Evolutionary conservation across 2,113 vertebrate species (phyloP).

Genomic region (Platichthys flesus): DNA sequence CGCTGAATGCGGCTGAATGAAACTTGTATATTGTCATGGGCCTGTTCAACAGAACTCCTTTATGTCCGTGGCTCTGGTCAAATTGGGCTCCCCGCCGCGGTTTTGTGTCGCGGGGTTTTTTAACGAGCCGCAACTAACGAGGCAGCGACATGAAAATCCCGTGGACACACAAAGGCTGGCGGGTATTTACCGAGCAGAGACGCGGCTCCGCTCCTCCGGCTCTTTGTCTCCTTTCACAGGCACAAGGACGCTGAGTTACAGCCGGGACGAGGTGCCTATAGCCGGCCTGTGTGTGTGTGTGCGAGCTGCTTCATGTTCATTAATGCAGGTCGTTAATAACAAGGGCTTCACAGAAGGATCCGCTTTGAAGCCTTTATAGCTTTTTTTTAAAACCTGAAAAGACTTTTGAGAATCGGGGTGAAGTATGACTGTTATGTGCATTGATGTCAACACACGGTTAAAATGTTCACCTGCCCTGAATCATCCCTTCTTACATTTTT

Average conservation of each 20-base stretch:
- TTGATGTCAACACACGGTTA: slow-evolving; percentile 9
- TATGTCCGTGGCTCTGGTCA: slow-evolving; percentile 90
- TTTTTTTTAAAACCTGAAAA: slow-evolving; percentile 21
- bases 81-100: slow-evolving; percentile 93
- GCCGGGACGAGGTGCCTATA: slow-evolving; percentile 72
- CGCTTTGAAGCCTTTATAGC: slow-evolving; percentile 48
- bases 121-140: slow-evolving; percentile 92
- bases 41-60: slow-evolving; percentile 88
- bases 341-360: slow-evolving; percentile 36
- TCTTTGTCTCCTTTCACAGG: slow-evolving; percentile 64
- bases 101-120: slow-evolving; percentile 90
- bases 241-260: slow-evolving; percentile 64
- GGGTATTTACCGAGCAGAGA: slow-evolving; percentile 52
- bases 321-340: slow-evolving; percentile 58
- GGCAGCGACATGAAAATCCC: slow-evolving; percentile 90
- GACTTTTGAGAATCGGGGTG: neutral
- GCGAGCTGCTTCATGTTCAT: slow-evolving; percentile 50
- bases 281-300: slow-evolving; percentile 51
- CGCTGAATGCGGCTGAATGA: slow-evolving; percentile 52
- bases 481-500: neutral
- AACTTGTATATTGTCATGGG: slow-evolving; percentile 72
- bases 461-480: neutral
- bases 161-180: slow-evolving; percentile 83
- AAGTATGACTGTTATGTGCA: slow-evolving; percentile 8
- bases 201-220: slow-evolving; percentile 53